These are phyloP conservation scores for Thamnophis elegans DNA, from an alignment of 2,797 vertebrate genomes.

Conservation along the genomic window DNA sequence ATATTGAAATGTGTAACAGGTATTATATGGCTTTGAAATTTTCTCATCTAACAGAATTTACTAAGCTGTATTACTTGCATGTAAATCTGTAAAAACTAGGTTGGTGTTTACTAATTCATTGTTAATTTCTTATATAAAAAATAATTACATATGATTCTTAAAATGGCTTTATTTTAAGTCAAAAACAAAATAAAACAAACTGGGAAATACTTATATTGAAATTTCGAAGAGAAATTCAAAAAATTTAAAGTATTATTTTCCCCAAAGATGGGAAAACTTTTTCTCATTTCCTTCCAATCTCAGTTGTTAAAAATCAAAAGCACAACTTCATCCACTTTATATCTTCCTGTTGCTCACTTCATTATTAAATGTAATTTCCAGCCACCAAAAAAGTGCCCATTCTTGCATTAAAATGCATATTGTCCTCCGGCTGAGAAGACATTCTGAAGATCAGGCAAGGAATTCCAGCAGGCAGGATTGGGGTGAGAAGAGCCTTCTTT, in stretches of 20 bases:
- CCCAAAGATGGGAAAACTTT: not conserved
- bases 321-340: not conserved
- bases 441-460: too few relatives aligned
- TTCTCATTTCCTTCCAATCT: not conserved
- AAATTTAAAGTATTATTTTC: not conserved
- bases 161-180: not conserved
- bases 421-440: too few relatives aligned
- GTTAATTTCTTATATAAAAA: not conserved
- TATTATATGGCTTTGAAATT: not conserved
- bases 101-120: not conserved
- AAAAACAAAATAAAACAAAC: not conserved
- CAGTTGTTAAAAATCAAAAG: not conserved
- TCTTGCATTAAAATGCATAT: not conserved
- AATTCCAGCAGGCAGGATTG: too few relatives aligned
- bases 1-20: not conserved
- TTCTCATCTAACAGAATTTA: not conserved
- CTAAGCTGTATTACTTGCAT: not conserved
- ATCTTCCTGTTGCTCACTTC: not conserved
- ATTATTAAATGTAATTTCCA: not conserved
- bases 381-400: not conserved
- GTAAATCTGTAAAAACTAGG: not conserved
- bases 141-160: not conserved
- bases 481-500: too few relatives aligned
- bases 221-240: not conserved
- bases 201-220: not conserved